These are phyloP conservation scores for Hoplias malabaricus DNA, from an alignment of 2,113 vertebrate genomes.

Conservation along the genomic window DNA sequence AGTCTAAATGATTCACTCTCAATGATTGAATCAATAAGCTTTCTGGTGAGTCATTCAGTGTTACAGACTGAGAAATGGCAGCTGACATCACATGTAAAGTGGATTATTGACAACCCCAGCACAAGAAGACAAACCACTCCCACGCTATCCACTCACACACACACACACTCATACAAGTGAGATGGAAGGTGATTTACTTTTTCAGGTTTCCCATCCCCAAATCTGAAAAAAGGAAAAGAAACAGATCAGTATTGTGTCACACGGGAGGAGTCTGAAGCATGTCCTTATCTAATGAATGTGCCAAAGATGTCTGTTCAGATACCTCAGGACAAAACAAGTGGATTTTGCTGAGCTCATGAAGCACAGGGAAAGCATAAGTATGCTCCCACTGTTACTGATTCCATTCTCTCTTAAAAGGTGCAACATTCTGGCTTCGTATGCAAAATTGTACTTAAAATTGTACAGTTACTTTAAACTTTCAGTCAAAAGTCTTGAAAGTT, in stretches of 20 bases:
- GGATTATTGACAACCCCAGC: no score
- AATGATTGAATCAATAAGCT: neutral
- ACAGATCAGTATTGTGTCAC: neutral
- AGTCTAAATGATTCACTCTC: neutral
- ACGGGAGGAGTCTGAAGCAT: neutral
- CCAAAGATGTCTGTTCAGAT: neutral
- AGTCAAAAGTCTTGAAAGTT: no score
- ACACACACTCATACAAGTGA: neutral
- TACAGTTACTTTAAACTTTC: no score
- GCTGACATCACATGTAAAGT: neutral
- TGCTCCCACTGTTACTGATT: no score
- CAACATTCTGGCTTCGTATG: no score
- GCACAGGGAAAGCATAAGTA: no score
- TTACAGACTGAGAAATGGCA: neutral
- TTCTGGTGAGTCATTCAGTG: neutral
- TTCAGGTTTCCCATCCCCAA: conserved; percentile 88
- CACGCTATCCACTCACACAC: conserved; percentile 9
- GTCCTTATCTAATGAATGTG: neutral
- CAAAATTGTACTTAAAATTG: no score
- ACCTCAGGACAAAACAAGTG: neutral
- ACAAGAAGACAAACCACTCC: neutral
- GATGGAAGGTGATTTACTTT: conserved; percentile 78
- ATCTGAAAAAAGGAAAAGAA: conserved; percentile 73
- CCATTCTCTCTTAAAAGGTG: no score
- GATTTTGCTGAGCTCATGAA: no score